Evolutionary conservation across 1,140 invertebrate genomes (phyloP), one percentile per base, ranked within the genome.

Genomic region (Drosophila serrata): DNA sequence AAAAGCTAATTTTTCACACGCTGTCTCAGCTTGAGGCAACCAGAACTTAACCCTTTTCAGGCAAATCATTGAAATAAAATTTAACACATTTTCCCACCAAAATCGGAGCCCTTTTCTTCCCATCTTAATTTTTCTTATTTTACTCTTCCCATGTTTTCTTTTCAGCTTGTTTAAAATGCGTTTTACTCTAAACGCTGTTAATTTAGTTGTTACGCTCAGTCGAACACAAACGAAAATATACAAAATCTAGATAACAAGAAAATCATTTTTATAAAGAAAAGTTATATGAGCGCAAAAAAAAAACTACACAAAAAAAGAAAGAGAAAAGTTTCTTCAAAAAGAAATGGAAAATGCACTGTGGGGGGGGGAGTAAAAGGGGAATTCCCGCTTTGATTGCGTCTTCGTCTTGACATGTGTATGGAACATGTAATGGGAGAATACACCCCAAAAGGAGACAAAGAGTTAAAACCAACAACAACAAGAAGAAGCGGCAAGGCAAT

Each of bases 151-250:
- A 8, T 42, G 13, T 59, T 37, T 39, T 37, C 15, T 53, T 40
- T 42, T 33, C 29, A 33, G 11, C 42, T 72, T 67, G 62, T 68
- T 72, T 72, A 58, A 57, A 59, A 72, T 59, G 29, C 65, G 35
- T 72, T 72, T 72, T 72, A 72, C 40, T 49, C 53, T 73, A 73
- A 73, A 72, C 69, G 67, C 17, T 73, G 69, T 73, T 73, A 72
- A 73, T 73, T 73, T 72, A 72, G 69, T 72, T 73, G 69, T 73
- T 59, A 73, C 69, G 69, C 67, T 73, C 51, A 73, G 69, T 49
- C 40, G n/a, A 67, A 68, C 6, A 40, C 40, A 57, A 39, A 31
- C 24, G 27, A 45, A 67, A 69, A 48, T 9, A 70, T 29, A 0
- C 29, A 33, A 73, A 67, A 72, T 73, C 65, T 72, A 42, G 53